Evolutionary conservation across 37 sponge, comb jelly and placozoan species (phyloP).

Genomic region (Beroe ovata): DNA sequence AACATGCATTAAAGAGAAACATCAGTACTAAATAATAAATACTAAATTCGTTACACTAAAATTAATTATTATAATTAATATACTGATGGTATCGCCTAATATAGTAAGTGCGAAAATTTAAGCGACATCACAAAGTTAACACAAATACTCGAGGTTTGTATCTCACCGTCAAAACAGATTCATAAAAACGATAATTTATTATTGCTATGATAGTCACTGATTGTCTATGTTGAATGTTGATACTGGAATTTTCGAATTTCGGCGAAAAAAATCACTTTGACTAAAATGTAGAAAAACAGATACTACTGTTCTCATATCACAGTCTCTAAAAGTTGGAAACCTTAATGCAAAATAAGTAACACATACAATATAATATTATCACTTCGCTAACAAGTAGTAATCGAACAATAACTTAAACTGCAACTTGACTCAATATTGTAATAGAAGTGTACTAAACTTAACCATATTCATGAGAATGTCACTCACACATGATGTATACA

Average conservation of each 20-base stretch:
- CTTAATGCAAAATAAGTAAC: too few relatives aligned
- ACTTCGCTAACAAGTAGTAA: constrained; percentile 34
- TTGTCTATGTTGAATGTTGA: too few relatives aligned
- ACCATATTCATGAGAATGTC: too few relatives aligned
- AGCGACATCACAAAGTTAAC: constrained; percentile 59
- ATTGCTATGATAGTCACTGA: too few relatives aligned
- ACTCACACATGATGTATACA: constrained; percentile 8
- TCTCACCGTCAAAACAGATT: constrained; percentile 5
- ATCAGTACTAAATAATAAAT: constrained; percentile 65
- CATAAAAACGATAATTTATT: constrained; percentile 39
- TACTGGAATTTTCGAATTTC: too few relatives aligned
- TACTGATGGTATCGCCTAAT: constrained; percentile 53
- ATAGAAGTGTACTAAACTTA: too few relatives aligned
- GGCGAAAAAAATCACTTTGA: too few relatives aligned
- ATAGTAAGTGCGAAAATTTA: constrained; percentile 18
- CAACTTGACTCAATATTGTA: constrained; percentile 3
- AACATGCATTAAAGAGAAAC: constrained; percentile 66
- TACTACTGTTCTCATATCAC: too few relatives aligned
- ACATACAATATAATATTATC: too few relatives aligned
- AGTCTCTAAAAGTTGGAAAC: too few relatives aligned
- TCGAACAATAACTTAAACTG: constrained; percentile 63
- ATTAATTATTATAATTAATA: constrained; percentile 52
- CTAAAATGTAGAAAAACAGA: too few relatives aligned
- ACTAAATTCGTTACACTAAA: constrained; percentile 66
- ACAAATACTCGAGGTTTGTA: constrained; percentile 27